A percentile compares a stretch with the other conserved stretches of the same genome.
These are phyloP conservation scores for Ostrea edulis DNA, from an alignment of 1,140 invertebrate genomes.

Conservation along the genomic window DNA sequence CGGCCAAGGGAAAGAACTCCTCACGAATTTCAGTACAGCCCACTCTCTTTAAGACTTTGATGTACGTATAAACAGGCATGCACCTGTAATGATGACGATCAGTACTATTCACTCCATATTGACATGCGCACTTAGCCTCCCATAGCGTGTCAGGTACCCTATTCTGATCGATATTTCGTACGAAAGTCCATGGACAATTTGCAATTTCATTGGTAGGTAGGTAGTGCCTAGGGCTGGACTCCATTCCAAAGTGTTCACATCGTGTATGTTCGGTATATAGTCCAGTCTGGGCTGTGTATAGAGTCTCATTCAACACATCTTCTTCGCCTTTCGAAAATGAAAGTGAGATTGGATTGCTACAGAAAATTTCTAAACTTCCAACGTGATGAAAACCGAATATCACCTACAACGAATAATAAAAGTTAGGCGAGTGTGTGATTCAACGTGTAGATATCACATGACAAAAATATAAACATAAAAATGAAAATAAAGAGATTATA, in stretches of 20 bases:
- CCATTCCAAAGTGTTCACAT: background rate
- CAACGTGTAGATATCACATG: no score
- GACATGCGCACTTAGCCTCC: background rate
- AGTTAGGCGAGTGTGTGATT: no score
- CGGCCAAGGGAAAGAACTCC: background rate
- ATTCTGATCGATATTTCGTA: background rate
- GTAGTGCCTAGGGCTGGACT: background rate
- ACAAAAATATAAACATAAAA: no score
- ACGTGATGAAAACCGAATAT: background rate
- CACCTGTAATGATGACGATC: background rate
- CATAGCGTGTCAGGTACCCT: background rate
- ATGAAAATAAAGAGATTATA: background rate
- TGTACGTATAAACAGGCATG: background rate
- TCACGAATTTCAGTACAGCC: background rate
- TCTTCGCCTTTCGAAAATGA: background rate
- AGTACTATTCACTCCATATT: background rate
- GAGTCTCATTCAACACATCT: background rate
- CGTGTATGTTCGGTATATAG: background rate
- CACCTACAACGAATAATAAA: no score
- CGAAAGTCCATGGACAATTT: background rate
- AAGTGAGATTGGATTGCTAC: background rate
- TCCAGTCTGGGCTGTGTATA: background rate
- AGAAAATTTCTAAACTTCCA: background rate
- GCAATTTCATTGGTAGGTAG: background rate
- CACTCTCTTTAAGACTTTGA: background rate